phyloP scores from a whole-genome alignment of 92 coral and sea anemone genomes.

The Parazoanthus atlanticus region DNA sequence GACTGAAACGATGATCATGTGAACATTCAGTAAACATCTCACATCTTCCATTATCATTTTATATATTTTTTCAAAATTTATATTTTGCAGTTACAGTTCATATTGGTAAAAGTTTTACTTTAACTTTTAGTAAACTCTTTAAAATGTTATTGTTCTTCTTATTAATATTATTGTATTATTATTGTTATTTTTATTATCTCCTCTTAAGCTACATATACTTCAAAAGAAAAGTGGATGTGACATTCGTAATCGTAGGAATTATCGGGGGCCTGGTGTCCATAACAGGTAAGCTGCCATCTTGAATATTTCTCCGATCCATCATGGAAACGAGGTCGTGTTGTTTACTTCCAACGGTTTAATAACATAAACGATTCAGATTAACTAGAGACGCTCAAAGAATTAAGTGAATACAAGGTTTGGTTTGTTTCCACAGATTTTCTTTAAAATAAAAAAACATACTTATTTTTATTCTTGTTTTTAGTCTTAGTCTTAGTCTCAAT shows the following conservation, averaged over 20 bases:
- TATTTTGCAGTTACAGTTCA: too few relatives aligned
- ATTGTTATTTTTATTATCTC: not conserved
- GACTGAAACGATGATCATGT: too few relatives aligned
- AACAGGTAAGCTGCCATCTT: slow-evolving; percentile 58
- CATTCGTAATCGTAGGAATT: slow-evolving; percentile 73
- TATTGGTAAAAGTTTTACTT: not conserved
- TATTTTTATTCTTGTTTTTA: too few relatives aligned
- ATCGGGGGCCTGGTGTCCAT: slow-evolving; percentile 92
- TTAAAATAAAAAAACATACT: too few relatives aligned
- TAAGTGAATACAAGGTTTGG: too few relatives aligned
- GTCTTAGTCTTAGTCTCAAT: too few relatives aligned
- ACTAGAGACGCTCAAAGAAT: too few relatives aligned
- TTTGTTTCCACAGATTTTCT: too few relatives aligned
- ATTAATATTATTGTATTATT: not conserved
- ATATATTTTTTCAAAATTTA: not conserved
- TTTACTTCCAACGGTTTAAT: not conserved
- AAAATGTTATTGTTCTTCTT: not conserved
- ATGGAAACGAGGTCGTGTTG: not conserved
- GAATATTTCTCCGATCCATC: not conserved
- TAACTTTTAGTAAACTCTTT: too few relatives aligned
- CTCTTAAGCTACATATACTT: slow-evolving; percentile 56
- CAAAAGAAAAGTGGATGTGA: slow-evolving; percentile 76
- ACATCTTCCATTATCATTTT: not conserved
- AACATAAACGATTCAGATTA: not conserved
- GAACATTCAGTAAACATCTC: too few relatives aligned